Percentiles rank a stretch among this genome's conserved stretches.
Conservation (phyloP, 2,113 vertebrate genomes). For the Hyla sarda region DNA sequence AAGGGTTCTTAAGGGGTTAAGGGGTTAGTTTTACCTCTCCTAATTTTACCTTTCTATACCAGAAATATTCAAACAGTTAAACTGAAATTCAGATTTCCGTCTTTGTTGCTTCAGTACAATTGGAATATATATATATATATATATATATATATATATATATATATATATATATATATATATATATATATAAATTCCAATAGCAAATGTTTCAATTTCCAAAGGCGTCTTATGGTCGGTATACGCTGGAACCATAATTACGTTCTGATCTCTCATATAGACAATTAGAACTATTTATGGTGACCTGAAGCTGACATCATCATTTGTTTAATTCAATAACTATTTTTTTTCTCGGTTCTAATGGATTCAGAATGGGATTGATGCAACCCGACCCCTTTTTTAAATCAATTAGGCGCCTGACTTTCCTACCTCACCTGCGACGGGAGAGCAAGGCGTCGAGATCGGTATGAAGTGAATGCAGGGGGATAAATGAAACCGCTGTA, state of each 20-base stretch:
- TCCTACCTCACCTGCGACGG: conserved; percentile 34
- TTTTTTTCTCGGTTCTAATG: conserved; percentile 54
- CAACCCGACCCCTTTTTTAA: conserved; percentile 52
- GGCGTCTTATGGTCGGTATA: conserved; percentile 52
- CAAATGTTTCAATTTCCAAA: conserved; percentile 13
- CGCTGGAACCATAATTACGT: conserved; percentile 45
- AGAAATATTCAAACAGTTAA: too few species aligned
- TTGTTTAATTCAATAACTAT: conserved; percentile 56
- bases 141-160: too few species aligned
- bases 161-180: too few species aligned
- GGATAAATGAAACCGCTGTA: conserved; percentile 33
- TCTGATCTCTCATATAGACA: conserved; percentile 30
- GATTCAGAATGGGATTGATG: conserved; percentile 49
- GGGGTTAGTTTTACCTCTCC: too few species aligned
- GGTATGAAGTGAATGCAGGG: background rate
- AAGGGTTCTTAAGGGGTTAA: too few species aligned
- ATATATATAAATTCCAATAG: background rate
- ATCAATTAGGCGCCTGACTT: conserved; percentile 52
- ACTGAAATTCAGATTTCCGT: too few species aligned
- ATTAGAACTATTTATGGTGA: conserved; percentile 37
- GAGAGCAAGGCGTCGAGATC: background rate
- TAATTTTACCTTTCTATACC: too few species aligned
- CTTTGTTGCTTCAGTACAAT: too few species aligned
- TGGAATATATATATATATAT: too few species aligned
- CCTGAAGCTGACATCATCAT: conserved; percentile 48